Evolutionary conservation across 2,797 vertebrate species (phyloP), one percentile per base, ranked within the genome.

Genomic region (Tragopan temminckii): DNA sequence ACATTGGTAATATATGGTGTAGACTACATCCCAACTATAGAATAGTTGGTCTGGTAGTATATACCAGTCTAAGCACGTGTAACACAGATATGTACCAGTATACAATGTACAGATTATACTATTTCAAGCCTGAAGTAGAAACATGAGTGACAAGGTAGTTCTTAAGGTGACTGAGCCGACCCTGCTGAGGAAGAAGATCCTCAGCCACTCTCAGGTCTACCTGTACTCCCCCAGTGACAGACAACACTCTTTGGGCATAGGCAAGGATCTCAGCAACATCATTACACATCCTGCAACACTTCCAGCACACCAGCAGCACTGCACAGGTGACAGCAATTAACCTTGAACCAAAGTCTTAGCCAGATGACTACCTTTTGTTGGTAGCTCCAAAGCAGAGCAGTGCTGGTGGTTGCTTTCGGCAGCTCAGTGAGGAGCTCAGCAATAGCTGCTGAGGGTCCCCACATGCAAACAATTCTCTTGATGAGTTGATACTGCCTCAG

Each of bases 401-500:
- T n/a, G 52, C n/a, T 80, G 81, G 46, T 67, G 57, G 20, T 36
- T 46, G 36, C 33, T 66, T 13, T n/a, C 5, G 13, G 71, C 81
- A 58, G 13, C 1, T 1, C 1, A 25, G 53, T n/a, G 19, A 31
- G 18, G 38, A 42, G 29, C 61, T 31, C 18, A 72, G 64, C 7
- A 71, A 58, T 31, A 76, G 75, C 36, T 46, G 50, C 36, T 53
- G 35, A 82, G 55, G 42, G 5, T 80, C 29, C 57, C 9, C 1
- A 0, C 5, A 18, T 38, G 52, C 45, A 57, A 62, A 29, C n/a
- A 75, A 19, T 0, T 0, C 15, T 48, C 24, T 20, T 40, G 10
- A 23, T 1, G 13, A 88, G 38, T 19, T 35, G 35, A 23, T 4
- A 33, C 21, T 36, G 52, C 6, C 25, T 7, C 0, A 0, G 27